phyloP scores from a whole-genome alignment of 2,113 vertebrate species.

The Apteryx owenii region DNA sequence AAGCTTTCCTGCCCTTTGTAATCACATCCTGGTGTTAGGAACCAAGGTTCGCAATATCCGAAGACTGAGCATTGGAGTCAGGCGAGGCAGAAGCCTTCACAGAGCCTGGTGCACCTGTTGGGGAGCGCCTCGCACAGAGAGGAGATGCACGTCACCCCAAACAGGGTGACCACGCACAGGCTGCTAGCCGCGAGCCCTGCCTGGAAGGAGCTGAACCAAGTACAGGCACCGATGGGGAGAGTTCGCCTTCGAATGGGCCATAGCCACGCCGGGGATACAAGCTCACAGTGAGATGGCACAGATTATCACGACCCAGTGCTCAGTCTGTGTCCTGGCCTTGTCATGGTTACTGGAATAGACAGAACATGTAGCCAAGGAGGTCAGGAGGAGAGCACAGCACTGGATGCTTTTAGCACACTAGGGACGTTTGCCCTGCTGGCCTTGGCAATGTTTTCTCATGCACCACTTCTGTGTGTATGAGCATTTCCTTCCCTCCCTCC shows the following conservation, averaged over 20 bases:
- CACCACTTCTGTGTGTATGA: not conserved
- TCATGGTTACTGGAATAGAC: slow-evolving; percentile 22
- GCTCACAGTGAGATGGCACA: not conserved
- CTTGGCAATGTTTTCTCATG: slow-evolving; percentile 36
- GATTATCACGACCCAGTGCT: not conserved
- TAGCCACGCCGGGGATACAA: not conserved
- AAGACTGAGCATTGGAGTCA: not conserved
- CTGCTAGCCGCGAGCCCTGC: not conserved
- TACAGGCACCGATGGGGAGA: not conserved
- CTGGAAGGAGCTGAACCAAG: not conserved
- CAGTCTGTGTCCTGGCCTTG: not conserved
- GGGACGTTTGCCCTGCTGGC: slow-evolving; percentile 25
- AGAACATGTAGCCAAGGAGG: not conserved
- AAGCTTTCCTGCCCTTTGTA: not conserved
- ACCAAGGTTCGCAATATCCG: not conserved
- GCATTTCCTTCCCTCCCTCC: not conserved
- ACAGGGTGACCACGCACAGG: not conserved
- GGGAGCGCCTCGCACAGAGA: too few relatives aligned
- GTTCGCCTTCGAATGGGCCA: not conserved
- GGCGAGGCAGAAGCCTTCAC: not conserved
- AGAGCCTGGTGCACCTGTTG: too few relatives aligned
- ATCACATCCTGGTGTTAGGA: not conserved
- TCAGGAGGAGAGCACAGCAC: slow-evolving; percentile 16
- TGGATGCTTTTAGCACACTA: slow-evolving; percentile 8
- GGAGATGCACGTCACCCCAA: not conserved